Conservation (phyloP, 2,888 invertebrate genomes). For the Epiblema foenella region DNA sequence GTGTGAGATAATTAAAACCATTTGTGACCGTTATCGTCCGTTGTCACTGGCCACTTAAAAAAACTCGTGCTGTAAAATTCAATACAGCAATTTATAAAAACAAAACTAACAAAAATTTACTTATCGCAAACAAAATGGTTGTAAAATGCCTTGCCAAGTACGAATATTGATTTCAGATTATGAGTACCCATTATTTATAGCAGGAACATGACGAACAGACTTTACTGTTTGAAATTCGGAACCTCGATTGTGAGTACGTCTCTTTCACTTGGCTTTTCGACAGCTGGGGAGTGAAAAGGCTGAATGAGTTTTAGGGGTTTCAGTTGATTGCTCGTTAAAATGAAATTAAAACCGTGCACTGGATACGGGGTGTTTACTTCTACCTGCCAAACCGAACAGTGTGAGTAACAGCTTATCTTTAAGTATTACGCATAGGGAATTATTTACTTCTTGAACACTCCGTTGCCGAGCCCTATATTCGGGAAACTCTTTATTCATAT, state of each 20-base stretch:
- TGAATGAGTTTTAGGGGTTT: constrained; percentile 6
- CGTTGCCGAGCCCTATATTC: background rate
- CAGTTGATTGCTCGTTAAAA: constrained; percentile 40
- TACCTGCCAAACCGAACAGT: constrained; percentile 21
- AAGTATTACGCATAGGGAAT: constrained; percentile 3
- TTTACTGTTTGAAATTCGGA: background rate
- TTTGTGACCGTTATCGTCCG: background rate
- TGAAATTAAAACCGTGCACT: constrained; percentile 41
- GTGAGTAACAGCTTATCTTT: background rate
- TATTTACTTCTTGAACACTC: background rate
- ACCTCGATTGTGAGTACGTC: background rate
- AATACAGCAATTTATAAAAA: constrained; percentile 9
- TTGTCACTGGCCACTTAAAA: background rate
- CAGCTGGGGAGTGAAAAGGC: background rate
- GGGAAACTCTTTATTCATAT: too few species aligned
- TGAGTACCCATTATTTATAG: constrained; percentile 40
- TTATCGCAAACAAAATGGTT: too few species aligned
- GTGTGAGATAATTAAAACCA: too few species aligned
- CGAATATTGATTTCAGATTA: constrained; percentile 45
- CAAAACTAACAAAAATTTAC: constrained; percentile 22
- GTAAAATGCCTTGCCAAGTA: constrained; percentile 25
- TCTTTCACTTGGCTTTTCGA: background rate
- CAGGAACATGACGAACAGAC: constrained; percentile 25
- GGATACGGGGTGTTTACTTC: constrained; percentile 24
- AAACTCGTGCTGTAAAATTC: constrained; percentile 5